Evolutionary conservation across 2,797 vertebrate species (phyloP).

Genomic region (Cossypha caffra): DNA sequence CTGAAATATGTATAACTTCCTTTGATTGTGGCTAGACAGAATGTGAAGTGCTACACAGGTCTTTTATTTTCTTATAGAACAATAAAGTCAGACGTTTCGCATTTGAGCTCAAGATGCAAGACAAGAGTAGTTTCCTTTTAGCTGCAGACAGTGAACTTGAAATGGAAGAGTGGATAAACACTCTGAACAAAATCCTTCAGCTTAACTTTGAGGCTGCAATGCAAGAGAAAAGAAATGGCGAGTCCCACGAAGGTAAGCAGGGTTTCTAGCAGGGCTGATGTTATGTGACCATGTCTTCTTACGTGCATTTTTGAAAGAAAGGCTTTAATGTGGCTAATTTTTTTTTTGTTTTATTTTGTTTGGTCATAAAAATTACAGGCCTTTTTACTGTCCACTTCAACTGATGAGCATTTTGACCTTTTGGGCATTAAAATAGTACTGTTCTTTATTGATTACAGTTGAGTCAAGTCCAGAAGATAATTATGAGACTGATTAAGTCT

Average conservation of each 20-base stretch:
- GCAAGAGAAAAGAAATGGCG: slow-evolving; percentile 95
- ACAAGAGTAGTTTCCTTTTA: slow-evolving; percentile 95
- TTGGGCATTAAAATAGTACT: background rate
- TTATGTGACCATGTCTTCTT: fast-evolving
- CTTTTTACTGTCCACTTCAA: background rate
- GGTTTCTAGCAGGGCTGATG: background rate
- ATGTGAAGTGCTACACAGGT: background rate
- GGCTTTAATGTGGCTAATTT: background rate
- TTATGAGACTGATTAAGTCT: background rate
- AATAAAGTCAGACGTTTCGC: slow-evolving; percentile 94
- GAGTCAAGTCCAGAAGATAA: background rate
- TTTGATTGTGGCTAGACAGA: background rate
- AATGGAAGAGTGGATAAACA: slow-evolving; percentile 96
- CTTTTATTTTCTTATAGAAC: slow-evolving; percentile 81
- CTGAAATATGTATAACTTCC: background rate
- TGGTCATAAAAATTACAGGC: background rate
- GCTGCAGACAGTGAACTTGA: slow-evolving; percentile 92
- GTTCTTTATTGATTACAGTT: background rate
- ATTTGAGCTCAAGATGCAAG: slow-evolving; percentile 99
- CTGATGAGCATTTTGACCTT: background rate
- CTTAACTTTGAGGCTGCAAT: slow-evolving; percentile 94
- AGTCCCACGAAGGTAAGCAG: slow-evolving; percentile 86
- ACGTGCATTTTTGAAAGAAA: background rate
- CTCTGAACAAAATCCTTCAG: slow-evolving; percentile 96
- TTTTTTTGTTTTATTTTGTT: background rate